phyloP scores from a whole-genome alignment of 2,797 vertebrate genomes.

The Gallinago nigripennis region DNA sequence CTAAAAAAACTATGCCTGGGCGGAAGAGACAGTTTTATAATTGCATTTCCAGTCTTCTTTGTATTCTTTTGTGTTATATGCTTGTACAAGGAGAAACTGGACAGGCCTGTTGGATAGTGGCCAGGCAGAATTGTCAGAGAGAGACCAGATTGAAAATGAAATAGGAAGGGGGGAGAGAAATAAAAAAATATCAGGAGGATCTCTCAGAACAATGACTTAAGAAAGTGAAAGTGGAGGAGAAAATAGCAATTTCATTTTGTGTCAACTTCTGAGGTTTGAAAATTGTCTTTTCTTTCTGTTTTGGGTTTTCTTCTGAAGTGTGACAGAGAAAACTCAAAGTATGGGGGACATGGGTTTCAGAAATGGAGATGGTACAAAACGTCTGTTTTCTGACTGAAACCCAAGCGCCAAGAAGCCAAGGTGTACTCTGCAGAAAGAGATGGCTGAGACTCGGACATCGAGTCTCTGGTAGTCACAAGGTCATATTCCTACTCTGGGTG shows the following conservation, averaged over 20 bases:
- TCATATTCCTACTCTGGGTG: background rate
- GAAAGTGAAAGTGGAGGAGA: constrained; percentile 31
- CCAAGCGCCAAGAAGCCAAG: background rate
- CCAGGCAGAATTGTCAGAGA: constrained; percentile 63
- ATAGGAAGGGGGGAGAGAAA: constrained; percentile 29
- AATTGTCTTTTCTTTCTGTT: constrained; percentile 46
- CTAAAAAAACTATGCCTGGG: constrained; percentile 50
- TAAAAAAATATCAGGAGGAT: constrained; percentile 50
- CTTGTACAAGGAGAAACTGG: constrained; percentile 67
- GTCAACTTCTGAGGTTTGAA: constrained; percentile 29
- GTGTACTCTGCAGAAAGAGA: background rate
- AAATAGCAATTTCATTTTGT: constrained; percentile 44
- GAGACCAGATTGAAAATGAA: constrained; percentile 48
- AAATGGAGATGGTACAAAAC: background rate
- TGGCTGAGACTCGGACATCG: background rate
- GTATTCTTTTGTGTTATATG: constrained; percentile 70
- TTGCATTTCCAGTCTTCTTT: constrained; percentile 72
- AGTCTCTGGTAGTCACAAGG: background rate
- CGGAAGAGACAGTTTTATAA: constrained; percentile 71
- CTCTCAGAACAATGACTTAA: constrained; percentile 42
- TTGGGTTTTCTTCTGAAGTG: background rate
- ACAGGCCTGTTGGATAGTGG: constrained; percentile 63
- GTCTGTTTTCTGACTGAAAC: background rate
- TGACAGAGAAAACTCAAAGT: constrained; percentile 1
- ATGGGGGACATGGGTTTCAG: background rate